Percentiles rank a stretch among this genome's conserved stretches.
Conservation (phyloP, 2,888 invertebrate species). For the Iselma pallidipennis region DNA sequence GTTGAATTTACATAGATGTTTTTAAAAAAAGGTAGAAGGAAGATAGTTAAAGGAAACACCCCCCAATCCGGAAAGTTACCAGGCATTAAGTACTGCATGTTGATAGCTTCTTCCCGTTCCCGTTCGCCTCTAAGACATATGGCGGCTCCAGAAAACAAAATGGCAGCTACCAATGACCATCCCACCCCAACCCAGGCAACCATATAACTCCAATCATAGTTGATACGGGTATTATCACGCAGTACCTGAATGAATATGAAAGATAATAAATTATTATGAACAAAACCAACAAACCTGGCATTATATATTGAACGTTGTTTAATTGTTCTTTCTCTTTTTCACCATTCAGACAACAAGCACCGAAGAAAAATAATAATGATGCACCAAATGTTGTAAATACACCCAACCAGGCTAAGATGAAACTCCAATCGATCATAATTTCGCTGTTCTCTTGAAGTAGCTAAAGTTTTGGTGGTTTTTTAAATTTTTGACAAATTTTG, state of each 20-base stretch:
- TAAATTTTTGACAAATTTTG: neutral
- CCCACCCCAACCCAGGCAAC: conserved; percentile 96
- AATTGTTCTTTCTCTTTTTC: conserved; percentile 75
- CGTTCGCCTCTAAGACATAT: conserved; percentile 93
- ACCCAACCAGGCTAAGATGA: conserved; percentile 82
- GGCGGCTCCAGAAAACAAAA: conserved; percentile 91
- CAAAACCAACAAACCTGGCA: conserved; percentile 70
- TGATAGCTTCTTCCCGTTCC: conserved; percentile 93
- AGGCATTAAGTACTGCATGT: conserved; percentile 98
- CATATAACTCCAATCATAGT: conserved; percentile 97
- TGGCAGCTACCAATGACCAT: conserved; percentile 86
- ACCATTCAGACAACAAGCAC: conserved; percentile 75
- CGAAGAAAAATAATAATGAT: conserved; percentile 78
- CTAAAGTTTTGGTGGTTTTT: conserved; percentile 51
- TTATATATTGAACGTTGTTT: conserved; percentile 84
- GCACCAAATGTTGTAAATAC: conserved; percentile 76
- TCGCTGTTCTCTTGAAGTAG: conserved; percentile 73
- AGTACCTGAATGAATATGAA: conserved; percentile 68
- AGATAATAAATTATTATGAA: conserved; percentile 5
- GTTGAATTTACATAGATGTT: too few species aligned
- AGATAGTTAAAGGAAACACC: neutral
- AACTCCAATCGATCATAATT: conserved; percentile 83
- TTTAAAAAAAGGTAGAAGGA: neutral
- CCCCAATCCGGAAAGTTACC: conserved; percentile 62
- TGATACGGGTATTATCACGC: conserved; percentile 80